phyloP scores from a whole-genome alignment of 2,797 vertebrate species.

The Acipenser oxyrinchus region DNA sequence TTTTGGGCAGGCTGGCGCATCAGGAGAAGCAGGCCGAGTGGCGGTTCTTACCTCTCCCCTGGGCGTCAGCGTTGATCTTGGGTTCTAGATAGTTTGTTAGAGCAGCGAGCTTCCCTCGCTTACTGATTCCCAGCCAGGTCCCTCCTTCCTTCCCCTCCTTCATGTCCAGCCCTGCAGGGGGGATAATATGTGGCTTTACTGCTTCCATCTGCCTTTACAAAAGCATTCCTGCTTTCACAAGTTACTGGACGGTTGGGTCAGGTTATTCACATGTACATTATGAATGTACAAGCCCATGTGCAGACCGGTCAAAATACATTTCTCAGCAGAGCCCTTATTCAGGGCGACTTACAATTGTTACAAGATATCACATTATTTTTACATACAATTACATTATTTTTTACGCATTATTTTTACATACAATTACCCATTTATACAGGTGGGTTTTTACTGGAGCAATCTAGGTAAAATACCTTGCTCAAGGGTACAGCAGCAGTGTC shows the following conservation, averaged over 20 bases:
- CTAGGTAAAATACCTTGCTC: too few relatives aligned
- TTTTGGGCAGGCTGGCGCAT: background rate
- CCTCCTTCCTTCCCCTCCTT: constrained; percentile 88
- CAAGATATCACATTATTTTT: too few relatives aligned
- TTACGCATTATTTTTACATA: too few relatives aligned
- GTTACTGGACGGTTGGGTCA: constrained; percentile 19
- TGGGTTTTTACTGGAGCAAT: too few relatives aligned
- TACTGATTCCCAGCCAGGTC: constrained; percentile 91
- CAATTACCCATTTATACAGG: too few relatives aligned
- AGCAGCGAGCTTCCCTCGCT: constrained; percentile 78
- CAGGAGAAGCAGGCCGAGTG: background rate
- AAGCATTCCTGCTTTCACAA: background rate
- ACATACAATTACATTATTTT: too few relatives aligned
- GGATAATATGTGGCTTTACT: constrained; percentile 32
- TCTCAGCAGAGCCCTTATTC: too few relatives aligned
- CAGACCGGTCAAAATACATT: background rate
- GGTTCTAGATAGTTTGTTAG: constrained; percentile 92
- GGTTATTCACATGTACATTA: background rate
- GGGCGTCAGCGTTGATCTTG: constrained; percentile 61
- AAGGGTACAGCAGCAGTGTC: too few relatives aligned
- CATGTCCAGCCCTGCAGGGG: constrained; percentile 77
- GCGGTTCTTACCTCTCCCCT: constrained; percentile 72
- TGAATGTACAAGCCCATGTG: background rate
- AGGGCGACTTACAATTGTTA: too few relatives aligned
- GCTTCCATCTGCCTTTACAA: constrained; percentile 36